These are phyloP conservation scores for Mesochorus sp. DNA, from an alignment of 2,888 invertebrate genomes.

Conservation along the genomic window DNA sequence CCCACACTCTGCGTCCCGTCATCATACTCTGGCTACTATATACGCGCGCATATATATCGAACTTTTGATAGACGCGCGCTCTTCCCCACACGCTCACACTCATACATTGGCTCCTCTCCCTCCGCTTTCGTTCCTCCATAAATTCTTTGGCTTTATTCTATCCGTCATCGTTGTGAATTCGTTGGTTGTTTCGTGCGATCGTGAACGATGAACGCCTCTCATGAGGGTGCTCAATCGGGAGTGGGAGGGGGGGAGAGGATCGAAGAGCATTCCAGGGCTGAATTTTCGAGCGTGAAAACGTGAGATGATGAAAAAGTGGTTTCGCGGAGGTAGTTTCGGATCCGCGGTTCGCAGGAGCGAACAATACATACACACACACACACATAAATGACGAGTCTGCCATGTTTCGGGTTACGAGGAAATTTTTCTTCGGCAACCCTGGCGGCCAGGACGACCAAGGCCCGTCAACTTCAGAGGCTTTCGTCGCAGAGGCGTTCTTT, in stretches of 20 bases:
- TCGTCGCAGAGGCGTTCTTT: conserved; percentile 54
- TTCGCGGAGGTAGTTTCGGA: conserved; percentile 60
- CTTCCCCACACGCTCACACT: background rate
- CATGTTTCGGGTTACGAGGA: conserved; percentile 45
- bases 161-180: conserved; percentile 41
- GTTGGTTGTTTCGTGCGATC: background rate
- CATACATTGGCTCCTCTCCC: background rate
- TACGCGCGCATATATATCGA: background rate
- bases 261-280: conserved; percentile 43
- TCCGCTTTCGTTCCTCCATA: conserved; percentile 14
- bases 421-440: conserved; percentile 46
- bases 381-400: conserved; percentile 23
- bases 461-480: too few relatives aligned
- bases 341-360: conserved; percentile 15
- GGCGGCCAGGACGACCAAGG: conserved; percentile 44
- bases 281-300: conserved; percentile 70
- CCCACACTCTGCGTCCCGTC: conserved; percentile 12
- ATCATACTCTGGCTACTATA: background rate
- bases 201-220: conserved; percentile 18
- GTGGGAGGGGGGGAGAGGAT: background rate
- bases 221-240: background rate
- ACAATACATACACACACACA: conserved; percentile 41
- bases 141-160: conserved; percentile 48
- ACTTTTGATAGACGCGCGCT: background rate
- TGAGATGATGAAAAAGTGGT: conserved; percentile 66